Evolutionary conservation across 2,797 vertebrate species (phyloP).

Genomic region (Tolypeutes matacus): DNA sequence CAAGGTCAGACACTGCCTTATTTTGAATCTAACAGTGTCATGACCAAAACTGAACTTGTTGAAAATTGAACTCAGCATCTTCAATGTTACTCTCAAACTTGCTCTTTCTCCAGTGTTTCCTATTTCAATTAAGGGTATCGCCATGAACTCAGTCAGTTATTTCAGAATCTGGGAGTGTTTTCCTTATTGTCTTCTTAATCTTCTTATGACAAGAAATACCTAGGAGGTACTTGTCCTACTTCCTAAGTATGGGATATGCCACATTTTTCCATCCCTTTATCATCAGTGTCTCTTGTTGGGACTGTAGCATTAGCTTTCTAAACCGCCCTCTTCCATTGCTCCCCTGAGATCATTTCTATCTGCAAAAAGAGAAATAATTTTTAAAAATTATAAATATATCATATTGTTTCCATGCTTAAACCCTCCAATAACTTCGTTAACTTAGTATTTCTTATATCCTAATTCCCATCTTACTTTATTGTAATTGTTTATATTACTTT

Average conservation of each 20-base stretch:
- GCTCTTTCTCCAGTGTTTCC: neutral
- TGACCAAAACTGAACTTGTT: neutral
- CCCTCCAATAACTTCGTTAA: neutral
- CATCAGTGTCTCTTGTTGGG: neutral
- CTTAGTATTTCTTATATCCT: constrained; percentile 18
- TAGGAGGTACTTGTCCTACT: neutral
- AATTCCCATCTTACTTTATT: neutral
- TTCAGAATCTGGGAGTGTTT: neutral
- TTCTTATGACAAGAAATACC: constrained; percentile 11
- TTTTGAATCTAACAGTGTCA: neutral
- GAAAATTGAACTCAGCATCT: constrained; percentile 27
- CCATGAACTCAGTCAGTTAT: neutral
- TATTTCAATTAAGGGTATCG: neutral
- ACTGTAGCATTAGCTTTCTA: neutral
- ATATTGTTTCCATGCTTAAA: constrained; percentile 23
- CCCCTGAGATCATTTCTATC: neutral
- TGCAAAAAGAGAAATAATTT: neutral
- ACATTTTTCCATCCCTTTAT: neutral
- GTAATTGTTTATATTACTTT: constrained; percentile 8
- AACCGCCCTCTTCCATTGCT: neutral
- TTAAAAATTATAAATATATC: constrained; percentile 3
- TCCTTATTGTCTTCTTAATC: neutral
- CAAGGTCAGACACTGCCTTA: neutral
- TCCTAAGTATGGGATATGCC: neutral
- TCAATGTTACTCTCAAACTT: neutral